Percentiles rank a stretch among this genome's conserved stretches.
These are phyloP conservation scores for Montifringilla adamsi DNA, from an alignment of 2,113 vertebrate species.

Conservation along the genomic window DNA sequence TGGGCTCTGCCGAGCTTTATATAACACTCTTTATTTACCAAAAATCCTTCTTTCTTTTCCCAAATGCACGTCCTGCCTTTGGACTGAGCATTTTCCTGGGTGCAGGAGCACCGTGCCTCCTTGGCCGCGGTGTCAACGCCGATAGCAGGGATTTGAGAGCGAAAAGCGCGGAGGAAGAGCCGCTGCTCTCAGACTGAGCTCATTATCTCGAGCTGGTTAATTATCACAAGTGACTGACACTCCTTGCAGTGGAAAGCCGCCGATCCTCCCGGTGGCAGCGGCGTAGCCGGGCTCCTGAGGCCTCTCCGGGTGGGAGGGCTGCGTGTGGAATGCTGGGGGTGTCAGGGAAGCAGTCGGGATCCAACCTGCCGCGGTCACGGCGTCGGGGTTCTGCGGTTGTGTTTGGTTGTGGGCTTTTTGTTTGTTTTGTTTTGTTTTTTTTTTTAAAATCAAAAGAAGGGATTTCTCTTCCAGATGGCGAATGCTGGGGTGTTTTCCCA, in stretches of 20 bases:
- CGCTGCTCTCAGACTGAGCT: neutral
- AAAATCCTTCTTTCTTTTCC: neutral
- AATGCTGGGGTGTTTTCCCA: neutral
- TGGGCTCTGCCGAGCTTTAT: neutral
- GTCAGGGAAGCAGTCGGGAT: accelerated
- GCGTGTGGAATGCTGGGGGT: neutral
- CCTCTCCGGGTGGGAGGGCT: neutral
- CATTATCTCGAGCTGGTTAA: constrained; percentile 26
- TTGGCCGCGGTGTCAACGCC: accelerated
- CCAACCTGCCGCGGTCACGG: neutral
- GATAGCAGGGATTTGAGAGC: neutral
- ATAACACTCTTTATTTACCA: neutral
- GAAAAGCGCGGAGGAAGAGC: neutral
- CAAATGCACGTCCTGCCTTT: neutral
- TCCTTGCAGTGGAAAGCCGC: neutral
- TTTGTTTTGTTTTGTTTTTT: neutral
- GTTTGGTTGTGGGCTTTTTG: neutral
- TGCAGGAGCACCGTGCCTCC: neutral
- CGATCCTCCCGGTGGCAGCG: neutral
- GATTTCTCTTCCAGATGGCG: neutral
- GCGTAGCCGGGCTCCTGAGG: accelerated
- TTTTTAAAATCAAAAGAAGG: neutral
- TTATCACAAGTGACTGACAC: constrained; percentile 1
- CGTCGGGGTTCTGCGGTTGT: neutral
- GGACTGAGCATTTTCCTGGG: neutral